Evolutionary conservation across 2,113 vertebrate genomes (phyloP).

Genomic region (Peromyscus californicus): DNA sequence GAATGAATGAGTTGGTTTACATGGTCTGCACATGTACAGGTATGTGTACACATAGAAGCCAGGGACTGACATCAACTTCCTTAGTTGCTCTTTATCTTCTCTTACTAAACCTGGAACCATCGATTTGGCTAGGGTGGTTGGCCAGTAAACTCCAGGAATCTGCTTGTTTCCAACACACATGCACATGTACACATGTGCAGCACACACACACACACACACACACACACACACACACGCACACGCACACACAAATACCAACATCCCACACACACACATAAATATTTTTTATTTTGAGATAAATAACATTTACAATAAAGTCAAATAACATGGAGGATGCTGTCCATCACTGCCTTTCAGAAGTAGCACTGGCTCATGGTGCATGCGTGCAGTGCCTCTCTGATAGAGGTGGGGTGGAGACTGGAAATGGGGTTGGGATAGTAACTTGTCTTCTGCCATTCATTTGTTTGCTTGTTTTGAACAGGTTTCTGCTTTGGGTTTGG

Average conservation of each 20-base stretch:
- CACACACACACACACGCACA: background rate
- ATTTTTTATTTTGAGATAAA: constrained; percentile 25
- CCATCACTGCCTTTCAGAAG: background rate
- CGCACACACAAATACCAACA: background rate
- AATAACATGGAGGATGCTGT: background rate
- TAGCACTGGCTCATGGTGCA: background rate
- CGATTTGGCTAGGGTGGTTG: background rate
- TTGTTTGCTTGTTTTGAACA: constrained; percentile 73
- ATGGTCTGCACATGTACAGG: background rate
- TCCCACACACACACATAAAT: no score
- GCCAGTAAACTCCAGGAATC: background rate
- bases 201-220: background rate
- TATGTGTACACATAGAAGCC: background rate
- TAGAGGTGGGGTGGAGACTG: background rate
- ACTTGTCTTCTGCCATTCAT: background rate
- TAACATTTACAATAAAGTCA: constrained; percentile 43
- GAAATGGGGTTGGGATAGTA: background rate
- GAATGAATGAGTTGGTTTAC: background rate
- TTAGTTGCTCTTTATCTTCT: background rate
- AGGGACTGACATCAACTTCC: background rate
- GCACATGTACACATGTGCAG: no score
- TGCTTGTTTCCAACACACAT: background rate
- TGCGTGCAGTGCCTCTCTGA: background rate
- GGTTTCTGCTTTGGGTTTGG: constrained; percentile 96
- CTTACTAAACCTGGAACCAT: background rate